Percentiles rank a stretch among this genome's conserved stretches.
These are phyloP conservation scores for Atta cephalotes DNA, from an alignment of 1,140 invertebrate species.

Conservation along the genomic window DNA sequence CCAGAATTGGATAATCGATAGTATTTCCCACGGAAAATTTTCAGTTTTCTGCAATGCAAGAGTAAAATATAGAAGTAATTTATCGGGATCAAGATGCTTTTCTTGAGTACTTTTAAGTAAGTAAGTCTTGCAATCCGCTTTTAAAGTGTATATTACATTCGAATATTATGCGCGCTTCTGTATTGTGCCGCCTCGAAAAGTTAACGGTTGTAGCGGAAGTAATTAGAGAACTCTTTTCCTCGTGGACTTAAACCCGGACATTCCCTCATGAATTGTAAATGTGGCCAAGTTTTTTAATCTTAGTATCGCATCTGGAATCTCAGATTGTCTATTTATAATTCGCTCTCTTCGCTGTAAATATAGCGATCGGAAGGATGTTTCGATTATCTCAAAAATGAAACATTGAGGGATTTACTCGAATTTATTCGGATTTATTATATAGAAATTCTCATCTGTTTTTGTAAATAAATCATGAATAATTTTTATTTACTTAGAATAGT, in stretches of 20 bases:
- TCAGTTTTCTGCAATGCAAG: not conserved
- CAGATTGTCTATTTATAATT: conserved; percentile 62
- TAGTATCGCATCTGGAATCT: conserved; percentile 44
- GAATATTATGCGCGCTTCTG: conserved; percentile 42
- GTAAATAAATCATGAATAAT: not conserved
- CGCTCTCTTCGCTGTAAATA: not conserved
- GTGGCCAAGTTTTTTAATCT: conserved; percentile 65
- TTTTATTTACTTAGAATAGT: not conserved
- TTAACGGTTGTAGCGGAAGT: conserved; percentile 50
- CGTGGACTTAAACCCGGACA: not conserved
- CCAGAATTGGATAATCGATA: not conserved
- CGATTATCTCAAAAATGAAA: conserved; percentile 25
- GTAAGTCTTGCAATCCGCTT: conserved; percentile 10
- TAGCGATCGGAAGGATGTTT: conserved; percentile 1
- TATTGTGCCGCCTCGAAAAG: conserved; percentile 25
- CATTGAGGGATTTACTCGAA: not conserved
- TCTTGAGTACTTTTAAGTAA: conserved; percentile 35
- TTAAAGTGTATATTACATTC: conserved; percentile 38
- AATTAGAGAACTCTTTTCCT: conserved; percentile 69
- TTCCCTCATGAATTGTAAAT: conserved; percentile 63
- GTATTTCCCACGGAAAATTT: conserved; percentile 3
- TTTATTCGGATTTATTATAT: not conserved
- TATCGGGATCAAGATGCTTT: conserved; percentile 24
- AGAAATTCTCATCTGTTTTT: not conserved
- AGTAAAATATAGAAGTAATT: conserved; percentile 2